Percentiles rank a stretch among this genome's conserved stretches.
phyloP scores from a whole-genome alignment of 2,113 vertebrate species.

The Nyctibius bracteatus region DNA sequence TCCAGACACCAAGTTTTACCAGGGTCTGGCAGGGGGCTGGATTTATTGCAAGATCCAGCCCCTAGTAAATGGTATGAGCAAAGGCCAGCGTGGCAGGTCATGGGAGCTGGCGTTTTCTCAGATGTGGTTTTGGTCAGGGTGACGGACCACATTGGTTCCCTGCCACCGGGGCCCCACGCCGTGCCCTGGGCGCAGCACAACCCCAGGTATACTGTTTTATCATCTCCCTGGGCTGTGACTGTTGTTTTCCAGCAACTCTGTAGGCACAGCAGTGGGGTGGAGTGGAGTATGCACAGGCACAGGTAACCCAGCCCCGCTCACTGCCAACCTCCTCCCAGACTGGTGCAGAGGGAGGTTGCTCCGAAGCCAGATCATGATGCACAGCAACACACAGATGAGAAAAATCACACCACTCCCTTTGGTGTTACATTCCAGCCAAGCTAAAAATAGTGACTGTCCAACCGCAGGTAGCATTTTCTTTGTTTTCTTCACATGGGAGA shows the following conservation, averaged over 20 bases:
- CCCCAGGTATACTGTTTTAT: not conserved
- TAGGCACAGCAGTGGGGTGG: not conserved
- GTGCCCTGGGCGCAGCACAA: not conserved
- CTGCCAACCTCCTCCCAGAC: not conserved
- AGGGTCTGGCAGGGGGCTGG: not conserved
- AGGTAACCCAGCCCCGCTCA: not conserved
- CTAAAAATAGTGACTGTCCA: not conserved
- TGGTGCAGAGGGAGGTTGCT: not conserved
- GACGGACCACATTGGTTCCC: not conserved
- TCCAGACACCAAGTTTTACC: not conserved
- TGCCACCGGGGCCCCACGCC: accelerated
- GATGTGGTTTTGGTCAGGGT: not conserved
- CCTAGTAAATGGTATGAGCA: not conserved
- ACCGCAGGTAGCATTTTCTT: not conserved
- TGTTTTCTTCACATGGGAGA: not conserved
- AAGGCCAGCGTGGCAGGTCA: not conserved
- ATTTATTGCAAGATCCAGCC: not conserved
- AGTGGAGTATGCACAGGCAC: not conserved
- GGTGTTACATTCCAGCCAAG: not conserved
- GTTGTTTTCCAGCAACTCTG: not conserved
- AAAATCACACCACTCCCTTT: not conserved
- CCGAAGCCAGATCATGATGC: not conserved
- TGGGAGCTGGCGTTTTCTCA: not conserved
- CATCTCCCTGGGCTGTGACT: not conserved
- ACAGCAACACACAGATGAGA: not conserved